Evolutionary conservation across 2,888 invertebrate genomes (phyloP).

Genomic region (Colletes collaris): DNA sequence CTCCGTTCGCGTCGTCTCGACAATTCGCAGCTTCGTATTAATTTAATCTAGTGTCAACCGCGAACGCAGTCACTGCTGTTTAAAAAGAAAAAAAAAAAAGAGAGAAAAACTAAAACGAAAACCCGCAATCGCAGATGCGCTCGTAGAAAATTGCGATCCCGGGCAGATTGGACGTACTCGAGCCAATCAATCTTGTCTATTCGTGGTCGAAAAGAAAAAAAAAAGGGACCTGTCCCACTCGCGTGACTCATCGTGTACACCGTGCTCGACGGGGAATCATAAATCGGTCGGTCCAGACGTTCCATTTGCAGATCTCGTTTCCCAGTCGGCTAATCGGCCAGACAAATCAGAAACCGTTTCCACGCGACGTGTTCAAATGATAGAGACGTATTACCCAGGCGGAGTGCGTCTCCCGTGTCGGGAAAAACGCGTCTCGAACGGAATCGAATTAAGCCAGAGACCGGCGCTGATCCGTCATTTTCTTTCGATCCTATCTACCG

Average conservation of each 20-base stretch:
- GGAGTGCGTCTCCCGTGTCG: background rate
- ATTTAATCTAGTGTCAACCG: too few relatives aligned
- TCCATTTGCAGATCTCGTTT: background rate
- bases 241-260: slow-evolving; percentile 5
- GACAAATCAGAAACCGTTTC: slow-evolving; percentile 34
- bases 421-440: slow-evolving; percentile 31
- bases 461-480: slow-evolving; percentile 42
- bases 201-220: too few relatives aligned
- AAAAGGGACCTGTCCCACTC: background rate
- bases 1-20: too few relatives aligned
- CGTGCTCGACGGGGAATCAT: background rate
- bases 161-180: too few relatives aligned
- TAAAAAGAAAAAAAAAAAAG: too few relatives aligned
- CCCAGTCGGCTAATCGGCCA: slow-evolving; percentile 31
- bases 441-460: slow-evolving; percentile 36
- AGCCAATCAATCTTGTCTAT: too few relatives aligned
- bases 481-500: slow-evolving; percentile 24
- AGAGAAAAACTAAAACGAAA: too few relatives aligned
- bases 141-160: too few relatives aligned
- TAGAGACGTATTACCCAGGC: slow-evolving; percentile 40
- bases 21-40: too few relatives aligned
- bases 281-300: slow-evolving; percentile 1
- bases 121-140: too few relatives aligned
- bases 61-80: too few relatives aligned
- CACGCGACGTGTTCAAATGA: slow-evolving; percentile 34